Conservation (phyloP, 1,140 invertebrate species). For the Macrobrachium nipponense region DNA sequence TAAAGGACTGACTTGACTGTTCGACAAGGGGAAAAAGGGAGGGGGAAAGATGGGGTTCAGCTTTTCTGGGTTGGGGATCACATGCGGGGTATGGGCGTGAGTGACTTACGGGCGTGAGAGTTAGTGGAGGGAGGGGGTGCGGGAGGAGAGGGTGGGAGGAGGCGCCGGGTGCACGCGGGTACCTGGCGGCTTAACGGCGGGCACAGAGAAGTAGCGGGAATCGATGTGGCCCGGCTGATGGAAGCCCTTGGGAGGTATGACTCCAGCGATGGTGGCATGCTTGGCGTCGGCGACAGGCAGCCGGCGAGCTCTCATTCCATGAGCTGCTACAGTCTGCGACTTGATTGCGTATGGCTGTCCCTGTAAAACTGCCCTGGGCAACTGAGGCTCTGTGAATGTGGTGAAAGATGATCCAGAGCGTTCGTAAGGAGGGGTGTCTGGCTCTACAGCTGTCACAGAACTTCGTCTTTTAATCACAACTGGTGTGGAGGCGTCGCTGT, state of each 20-base stretch:
- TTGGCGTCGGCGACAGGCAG: constrained; percentile 59
- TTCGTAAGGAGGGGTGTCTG: constrained; percentile 64
- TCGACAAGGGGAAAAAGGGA: not conserved
- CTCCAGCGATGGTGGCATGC: constrained; percentile 62
- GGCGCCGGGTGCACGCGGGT: constrained; percentile 64
- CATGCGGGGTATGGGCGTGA: constrained; percentile 38
- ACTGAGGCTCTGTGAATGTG: constrained; percentile 63
- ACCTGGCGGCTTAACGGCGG: constrained; percentile 64
- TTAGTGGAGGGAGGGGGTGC: constrained; percentile 62
- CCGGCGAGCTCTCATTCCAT: constrained; percentile 53
- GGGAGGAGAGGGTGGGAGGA: constrained; percentile 48
- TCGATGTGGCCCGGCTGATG: constrained; percentile 64
- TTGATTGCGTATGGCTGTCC: constrained; percentile 45
- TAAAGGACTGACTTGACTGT: constrained; percentile 7
- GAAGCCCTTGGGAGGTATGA: constrained; percentile 61
- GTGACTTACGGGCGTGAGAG: constrained; percentile 47
- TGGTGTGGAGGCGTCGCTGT: constrained; percentile 64
- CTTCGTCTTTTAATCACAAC: constrained; percentile 63
- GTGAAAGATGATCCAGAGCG: constrained; percentile 61
- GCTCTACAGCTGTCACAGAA: constrained; percentile 62
- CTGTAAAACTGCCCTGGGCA: constrained; percentile 54
- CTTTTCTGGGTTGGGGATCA: constrained; percentile 14
- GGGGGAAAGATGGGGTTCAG: not conserved
- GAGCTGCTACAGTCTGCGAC: constrained; percentile 51
- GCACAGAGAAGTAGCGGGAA: constrained; percentile 64